Evolutionary conservation across 2,113 vertebrate genomes (phyloP).

Genomic region (Brienomyrus brachyistius): DNA sequence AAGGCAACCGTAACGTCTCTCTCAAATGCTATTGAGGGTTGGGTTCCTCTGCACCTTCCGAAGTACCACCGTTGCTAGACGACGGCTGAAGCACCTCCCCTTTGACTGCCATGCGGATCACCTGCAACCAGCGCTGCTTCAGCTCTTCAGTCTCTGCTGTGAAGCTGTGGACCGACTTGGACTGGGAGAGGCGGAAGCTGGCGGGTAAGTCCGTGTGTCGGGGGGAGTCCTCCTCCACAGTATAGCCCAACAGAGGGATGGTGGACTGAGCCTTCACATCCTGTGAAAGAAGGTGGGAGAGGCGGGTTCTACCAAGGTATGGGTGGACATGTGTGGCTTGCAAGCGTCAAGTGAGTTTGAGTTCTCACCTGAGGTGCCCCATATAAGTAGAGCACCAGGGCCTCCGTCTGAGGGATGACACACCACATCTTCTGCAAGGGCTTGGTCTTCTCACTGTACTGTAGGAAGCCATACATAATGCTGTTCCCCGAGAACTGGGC

Average conservation of each 20-base stretch:
- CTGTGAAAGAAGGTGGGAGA: constrained; percentile 45
- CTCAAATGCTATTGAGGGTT: constrained; percentile 46
- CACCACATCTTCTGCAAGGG: constrained; percentile 96
- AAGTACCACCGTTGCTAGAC: constrained; percentile 27
- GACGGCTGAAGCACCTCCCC: constrained; percentile 67
- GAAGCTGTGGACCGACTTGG: constrained; percentile 88
- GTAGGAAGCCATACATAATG: constrained; percentile 88
- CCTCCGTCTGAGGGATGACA: constrained; percentile 90
- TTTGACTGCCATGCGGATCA: constrained; percentile 79
- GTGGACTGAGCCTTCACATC: constrained; percentile 91
- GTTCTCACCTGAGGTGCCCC: constrained; percentile 85
- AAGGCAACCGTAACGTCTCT: not conserved
- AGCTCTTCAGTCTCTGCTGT: constrained; percentile 84
- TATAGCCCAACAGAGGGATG: constrained; percentile 89
- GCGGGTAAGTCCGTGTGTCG: constrained; percentile 70
- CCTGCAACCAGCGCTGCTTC: constrained; percentile 88
- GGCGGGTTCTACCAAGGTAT: not conserved
- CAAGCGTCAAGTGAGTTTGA: not conserved
- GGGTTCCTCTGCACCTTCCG: constrained; percentile 44
- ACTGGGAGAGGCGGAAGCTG: constrained; percentile 88
- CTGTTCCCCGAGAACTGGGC: constrained; percentile 88
- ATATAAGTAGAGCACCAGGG: constrained; percentile 88
- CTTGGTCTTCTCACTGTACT: constrained; percentile 90
- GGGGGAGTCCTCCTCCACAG: constrained; percentile 74
- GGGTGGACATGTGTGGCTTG: not conserved